These are phyloP conservation scores for Kradibia gibbosae DNA, from an alignment of 1,140 invertebrate species.

Conservation along the genomic window DNA sequence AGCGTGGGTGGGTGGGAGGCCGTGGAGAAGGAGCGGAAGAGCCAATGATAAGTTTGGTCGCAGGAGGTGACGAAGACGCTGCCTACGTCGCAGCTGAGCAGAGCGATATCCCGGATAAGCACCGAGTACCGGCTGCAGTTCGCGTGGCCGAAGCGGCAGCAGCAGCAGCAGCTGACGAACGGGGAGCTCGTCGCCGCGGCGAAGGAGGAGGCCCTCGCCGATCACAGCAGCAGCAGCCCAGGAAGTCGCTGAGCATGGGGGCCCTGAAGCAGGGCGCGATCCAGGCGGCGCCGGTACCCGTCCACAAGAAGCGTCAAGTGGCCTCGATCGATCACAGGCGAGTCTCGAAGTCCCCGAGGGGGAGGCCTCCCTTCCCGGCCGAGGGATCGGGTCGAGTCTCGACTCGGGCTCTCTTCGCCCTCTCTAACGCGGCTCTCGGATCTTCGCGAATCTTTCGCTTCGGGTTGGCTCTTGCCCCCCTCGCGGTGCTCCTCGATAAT, in stretches of 20 bases:
- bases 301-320: constrained; percentile 77
- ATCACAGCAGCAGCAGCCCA: constrained; percentile 66
- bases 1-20: too few relatives aligned
- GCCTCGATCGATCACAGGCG: constrained; percentile 70
- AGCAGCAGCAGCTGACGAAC: constrained; percentile 76
- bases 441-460: too few relatives aligned
- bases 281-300: constrained; percentile 69
- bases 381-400: too few relatives aligned
- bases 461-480: too few relatives aligned
- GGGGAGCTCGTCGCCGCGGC: constrained; percentile 72
- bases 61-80: constrained; percentile 71
- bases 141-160: constrained; percentile 80
- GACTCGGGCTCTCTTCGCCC: too few relatives aligned
- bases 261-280: constrained; percentile 80
- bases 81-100: constrained; percentile 77
- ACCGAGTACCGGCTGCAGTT: constrained; percentile 91
- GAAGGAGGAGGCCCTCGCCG: background rate
- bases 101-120: constrained; percentile 82
- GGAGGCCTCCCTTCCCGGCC: too few relatives aligned
- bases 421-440: too few relatives aligned
- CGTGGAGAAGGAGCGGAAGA: too few relatives aligned
- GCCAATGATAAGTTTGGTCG: background rate
- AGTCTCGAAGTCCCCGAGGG: background rate
- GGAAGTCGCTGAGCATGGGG: constrained; percentile 90
- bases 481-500: too few relatives aligned